These are phyloP conservation scores for Galeopsomyia nigrocyanea DNA, from an alignment of 2,888 invertebrate species.

Conservation along the genomic window DNA sequence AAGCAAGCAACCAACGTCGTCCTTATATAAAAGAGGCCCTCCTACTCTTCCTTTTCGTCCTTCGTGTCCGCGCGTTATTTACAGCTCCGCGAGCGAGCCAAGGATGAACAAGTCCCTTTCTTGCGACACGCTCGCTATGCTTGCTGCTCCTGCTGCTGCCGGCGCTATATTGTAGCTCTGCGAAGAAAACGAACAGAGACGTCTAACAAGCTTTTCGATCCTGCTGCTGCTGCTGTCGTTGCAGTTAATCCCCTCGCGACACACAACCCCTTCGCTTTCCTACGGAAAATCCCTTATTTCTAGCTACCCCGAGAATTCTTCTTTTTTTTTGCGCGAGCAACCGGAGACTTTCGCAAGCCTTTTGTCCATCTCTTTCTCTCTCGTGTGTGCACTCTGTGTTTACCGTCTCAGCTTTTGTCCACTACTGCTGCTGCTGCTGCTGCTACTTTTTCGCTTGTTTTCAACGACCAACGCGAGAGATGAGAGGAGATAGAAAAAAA, in stretches of 20 bases:
- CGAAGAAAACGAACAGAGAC: conserved; percentile 20
- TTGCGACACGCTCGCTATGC: conserved; percentile 26
- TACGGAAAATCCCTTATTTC: conserved; percentile 24
- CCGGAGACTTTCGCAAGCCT: neutral
- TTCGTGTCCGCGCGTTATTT: conserved; percentile 37
- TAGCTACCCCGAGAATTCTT: conserved; percentile 11
- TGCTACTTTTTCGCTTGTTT: no score
- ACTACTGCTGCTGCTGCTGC: no score
- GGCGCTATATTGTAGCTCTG: neutral
- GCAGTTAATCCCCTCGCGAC: conserved; percentile 26
- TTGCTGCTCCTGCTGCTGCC: neutral
- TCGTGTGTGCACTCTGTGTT: no score
- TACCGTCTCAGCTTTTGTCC: no score
- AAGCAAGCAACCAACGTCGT: conserved; percentile 2
- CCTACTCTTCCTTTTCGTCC: conserved; percentile 19
- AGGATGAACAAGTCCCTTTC: conserved; percentile 30
- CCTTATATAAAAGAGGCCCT: conserved; percentile 18
- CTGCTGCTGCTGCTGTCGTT: neutral
- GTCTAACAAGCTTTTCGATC: conserved; percentile 44
- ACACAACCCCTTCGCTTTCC: conserved; percentile 5
- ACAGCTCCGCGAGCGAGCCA: conserved; percentile 34
- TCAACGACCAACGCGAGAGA: no score
- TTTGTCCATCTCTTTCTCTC: conserved; percentile 10
- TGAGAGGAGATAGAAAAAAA: no score
- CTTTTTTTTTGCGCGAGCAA: no score